Evolutionary conservation across 2,113 vertebrate genomes (phyloP).

Genomic region (Hyla sarda): DNA sequence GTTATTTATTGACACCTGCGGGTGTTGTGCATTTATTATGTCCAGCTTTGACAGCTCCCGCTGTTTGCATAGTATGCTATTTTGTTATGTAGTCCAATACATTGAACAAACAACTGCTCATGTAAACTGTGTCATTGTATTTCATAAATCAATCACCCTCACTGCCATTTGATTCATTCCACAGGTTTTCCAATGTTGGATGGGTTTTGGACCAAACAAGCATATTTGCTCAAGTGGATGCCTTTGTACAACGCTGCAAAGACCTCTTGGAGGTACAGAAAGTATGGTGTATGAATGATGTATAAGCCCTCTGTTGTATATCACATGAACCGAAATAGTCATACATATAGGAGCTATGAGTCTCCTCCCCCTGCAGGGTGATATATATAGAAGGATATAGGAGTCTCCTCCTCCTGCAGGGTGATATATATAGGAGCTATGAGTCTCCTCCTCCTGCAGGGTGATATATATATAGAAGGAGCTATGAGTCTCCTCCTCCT

Average conservation of each 20-base stretch:
- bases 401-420: too few species aligned
- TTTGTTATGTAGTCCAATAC: neutral
- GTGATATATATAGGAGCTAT: too few species aligned
- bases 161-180: neutral
- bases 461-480: too few species aligned
- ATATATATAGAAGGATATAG: too few species aligned
- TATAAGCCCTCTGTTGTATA: neutral
- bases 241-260: slow-evolving; percentile 83
- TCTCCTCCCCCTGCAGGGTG: too few species aligned
- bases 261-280: slow-evolving; percentile 82
- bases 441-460: too few species aligned
- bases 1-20: neutral
- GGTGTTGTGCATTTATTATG: neutral
- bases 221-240: slow-evolving; percentile 83
- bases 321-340: neutral
- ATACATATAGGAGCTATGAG: neutral
- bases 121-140: neutral
- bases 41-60: neutral
- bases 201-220: slow-evolving; percentile 80
- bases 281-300: too few species aligned
- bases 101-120: neutral
- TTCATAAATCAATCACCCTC: neutral
- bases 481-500: too few species aligned
- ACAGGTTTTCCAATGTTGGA: slow-evolving; percentile 74
- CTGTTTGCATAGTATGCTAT: neutral